Base-by-base conservation (phyloP, 2,888 invertebrate species). In the Anodontia alba region DNA sequence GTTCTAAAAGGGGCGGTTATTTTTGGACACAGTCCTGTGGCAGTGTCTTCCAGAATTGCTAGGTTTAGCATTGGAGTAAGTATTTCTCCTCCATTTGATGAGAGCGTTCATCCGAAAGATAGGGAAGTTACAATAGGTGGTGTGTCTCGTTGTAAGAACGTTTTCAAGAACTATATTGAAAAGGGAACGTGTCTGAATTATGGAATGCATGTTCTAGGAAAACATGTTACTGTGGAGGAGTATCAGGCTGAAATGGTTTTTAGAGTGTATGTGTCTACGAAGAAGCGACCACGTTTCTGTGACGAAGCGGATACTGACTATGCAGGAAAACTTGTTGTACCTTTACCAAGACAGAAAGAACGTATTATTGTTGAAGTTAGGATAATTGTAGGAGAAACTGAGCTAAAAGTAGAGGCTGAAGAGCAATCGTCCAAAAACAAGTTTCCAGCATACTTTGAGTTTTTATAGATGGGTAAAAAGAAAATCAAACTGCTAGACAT, bases 1-100 rank as follows among this genome's bases (percentile, higher is more conserved):
- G 81, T 84, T 1, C 51, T 84, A 42, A 84, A 84, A 38, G 84
- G 84, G 0, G 83, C 79, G 17, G 80, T 80, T 12, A 76, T 80
- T 1, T 82, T 73, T 76, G 82, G 82, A 17, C 82, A 82, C 31
- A 46, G 43, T 20, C 82, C 82, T 17, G 33, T 43, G 26, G 70
- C 75, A 17, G 79, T 82, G 20, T 74, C 78, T 5, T 76, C 82
- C 8, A 46, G 82, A 26, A 73, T 82, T 1, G 54, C 75, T 17
- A 49, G 51, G 26, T 70, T 71, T 15, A 76, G 76, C 7, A 79
- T 79, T 49, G 82, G 82, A 7, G 72, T 82, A 7, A 81, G 79
- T 20, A 76, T 76, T 10, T 69, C 43, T 17, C 76, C 33, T 10
- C 5, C 15, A 5, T 84, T 84, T 62, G 43, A 69, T 12, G 29